A percentile compares a stretch with the other conserved stretches of the same genome.
phyloP scores from a whole-genome alignment of 2,113 vertebrate species.

The Muntiacus reevesi region DNA sequence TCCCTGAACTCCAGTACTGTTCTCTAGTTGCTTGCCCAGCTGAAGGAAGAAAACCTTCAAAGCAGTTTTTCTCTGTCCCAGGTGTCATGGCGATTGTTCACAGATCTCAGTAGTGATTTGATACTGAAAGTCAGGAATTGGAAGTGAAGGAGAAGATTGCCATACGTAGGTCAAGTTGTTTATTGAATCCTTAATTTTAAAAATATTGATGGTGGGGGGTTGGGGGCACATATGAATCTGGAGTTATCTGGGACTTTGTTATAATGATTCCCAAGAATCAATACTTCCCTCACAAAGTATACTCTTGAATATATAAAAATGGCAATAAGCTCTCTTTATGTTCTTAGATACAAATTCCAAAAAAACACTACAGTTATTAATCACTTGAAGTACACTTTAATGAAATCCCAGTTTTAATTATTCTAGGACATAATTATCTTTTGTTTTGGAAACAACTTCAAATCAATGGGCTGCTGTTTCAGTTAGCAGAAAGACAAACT shows the following conservation, averaged over 20 bases:
- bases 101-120: background rate
- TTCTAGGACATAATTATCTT: constrained; percentile 57
- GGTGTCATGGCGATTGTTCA: background rate
- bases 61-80: background rate
- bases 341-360: constrained; percentile 11
- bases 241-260: background rate
- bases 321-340: background rate
- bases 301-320: constrained; percentile 35
- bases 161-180: background rate
- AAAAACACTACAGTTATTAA: constrained; percentile 40
- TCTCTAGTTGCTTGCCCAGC: background rate
- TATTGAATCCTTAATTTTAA: background rate
- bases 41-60: background rate
- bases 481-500: constrained; percentile 47
- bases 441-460: constrained; percentile 47
- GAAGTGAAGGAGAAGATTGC: background rate
- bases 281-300: background rate
- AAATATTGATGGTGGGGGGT: background rate
- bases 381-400: constrained; percentile 41
- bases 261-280: constrained; percentile 21
- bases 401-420: constrained; percentile 54
- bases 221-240: background rate
- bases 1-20: background rate
- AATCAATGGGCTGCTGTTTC: constrained; percentile 38
- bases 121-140: constrained; percentile 14